Conservation (phyloP, 2,797 vertebrate species). For the Ateles fusciceps region DNA sequence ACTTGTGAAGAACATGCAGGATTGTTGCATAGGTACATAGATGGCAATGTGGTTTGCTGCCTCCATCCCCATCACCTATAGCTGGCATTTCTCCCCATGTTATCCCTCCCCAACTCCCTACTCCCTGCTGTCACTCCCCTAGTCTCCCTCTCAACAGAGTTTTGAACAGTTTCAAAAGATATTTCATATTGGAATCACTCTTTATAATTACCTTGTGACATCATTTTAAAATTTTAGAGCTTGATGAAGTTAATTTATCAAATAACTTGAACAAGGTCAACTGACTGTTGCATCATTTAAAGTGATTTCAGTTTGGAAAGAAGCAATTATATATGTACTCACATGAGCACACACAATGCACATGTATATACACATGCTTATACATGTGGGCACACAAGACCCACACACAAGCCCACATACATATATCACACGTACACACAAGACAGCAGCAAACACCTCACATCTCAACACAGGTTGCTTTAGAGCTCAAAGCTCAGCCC, state of each 20-base stretch:
- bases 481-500: not conserved
- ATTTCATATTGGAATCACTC: not conserved
- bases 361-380: not conserved
- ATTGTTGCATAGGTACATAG: too few species aligned
- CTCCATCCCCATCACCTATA: too few species aligned
- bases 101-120: too few species aligned
- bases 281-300: not conserved
- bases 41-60: too few species aligned
- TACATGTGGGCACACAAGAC: not conserved
- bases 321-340: not conserved
- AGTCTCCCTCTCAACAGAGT: not conserved
- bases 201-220: not conserved
- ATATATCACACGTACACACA: not conserved
- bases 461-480: not conserved
- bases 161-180: conserved; percentile 3
- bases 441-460: not conserved
- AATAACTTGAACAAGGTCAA: not conserved
- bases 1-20: too few species aligned
- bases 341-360: not conserved
- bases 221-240: conserved; percentile 22
- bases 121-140: too few species aligned
- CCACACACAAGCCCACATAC: not conserved
- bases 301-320: conserved; percentile 14
- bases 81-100: too few species aligned
- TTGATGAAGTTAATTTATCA: not conserved